These are phyloP conservation scores for Myopa tessellatipennis DNA, from an alignment of 2,888 invertebrate species.

Conservation along the genomic window DNA sequence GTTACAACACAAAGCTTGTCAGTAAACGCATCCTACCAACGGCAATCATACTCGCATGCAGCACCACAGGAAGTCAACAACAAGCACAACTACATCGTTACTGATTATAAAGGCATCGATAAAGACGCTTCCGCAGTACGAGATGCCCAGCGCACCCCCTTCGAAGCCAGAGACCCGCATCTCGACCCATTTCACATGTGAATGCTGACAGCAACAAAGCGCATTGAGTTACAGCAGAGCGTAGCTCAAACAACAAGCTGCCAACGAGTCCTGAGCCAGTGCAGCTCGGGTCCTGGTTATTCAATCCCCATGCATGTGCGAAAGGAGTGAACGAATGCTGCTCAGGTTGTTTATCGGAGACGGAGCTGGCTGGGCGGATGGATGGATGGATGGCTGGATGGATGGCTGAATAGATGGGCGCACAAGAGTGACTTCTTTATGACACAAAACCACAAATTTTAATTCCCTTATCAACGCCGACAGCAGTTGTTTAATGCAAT, in stretches of 20 bases:
- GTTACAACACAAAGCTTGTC: no score
- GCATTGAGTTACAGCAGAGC: neutral
- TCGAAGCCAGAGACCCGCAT: slow-evolving; percentile 19
- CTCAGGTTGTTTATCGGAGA: neutral
- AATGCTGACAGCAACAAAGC: slow-evolving; percentile 21
- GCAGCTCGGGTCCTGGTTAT: slow-evolving; percentile 3
- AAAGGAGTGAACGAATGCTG: neutral
- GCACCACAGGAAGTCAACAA: slow-evolving; percentile 1
- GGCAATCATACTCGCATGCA: neutral
- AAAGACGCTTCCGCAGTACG: neutral
- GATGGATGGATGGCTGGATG: neutral
- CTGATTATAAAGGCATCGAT: slow-evolving; percentile 12
- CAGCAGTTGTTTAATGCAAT: slow-evolving; percentile 68
- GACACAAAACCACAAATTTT: slow-evolving; percentile 62
- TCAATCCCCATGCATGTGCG: neutral
- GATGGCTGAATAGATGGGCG: neutral
- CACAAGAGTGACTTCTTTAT: slow-evolving; percentile 29
- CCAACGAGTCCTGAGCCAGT: slow-evolving; percentile 1
- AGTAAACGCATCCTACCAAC: no score
- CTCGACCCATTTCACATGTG: slow-evolving; percentile 4
- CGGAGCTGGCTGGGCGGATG: neutral
- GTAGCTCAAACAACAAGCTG: neutral
- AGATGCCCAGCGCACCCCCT: slow-evolving; percentile 1
- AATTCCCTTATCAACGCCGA: slow-evolving; percentile 68
- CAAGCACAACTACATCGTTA: neutral